Percentiles rank a stretch among this genome's conserved stretches.
Conservation (phyloP, 2,113 vertebrate species). For the Pyrgilauda ruficollis region DNA sequence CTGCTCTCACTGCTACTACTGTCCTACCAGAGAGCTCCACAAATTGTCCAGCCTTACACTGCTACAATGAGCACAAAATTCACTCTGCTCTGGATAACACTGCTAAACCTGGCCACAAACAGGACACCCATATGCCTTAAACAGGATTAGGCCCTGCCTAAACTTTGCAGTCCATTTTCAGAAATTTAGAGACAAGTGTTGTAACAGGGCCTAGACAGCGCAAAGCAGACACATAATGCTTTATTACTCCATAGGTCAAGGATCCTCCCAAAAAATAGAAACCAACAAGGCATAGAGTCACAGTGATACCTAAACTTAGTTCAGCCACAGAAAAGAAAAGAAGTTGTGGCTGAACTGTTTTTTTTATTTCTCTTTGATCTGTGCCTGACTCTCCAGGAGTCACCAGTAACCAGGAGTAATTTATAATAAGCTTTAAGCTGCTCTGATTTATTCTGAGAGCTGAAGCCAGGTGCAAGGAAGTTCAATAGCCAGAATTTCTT, state of each 20-base stretch:
- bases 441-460: constrained; percentile 23
- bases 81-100: background rate
- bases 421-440: constrained; percentile 16
- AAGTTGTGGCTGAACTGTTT: background rate
- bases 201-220: background rate
- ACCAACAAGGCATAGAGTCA: background rate
- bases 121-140: background rate
- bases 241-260: background rate
- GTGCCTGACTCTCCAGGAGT: background rate
- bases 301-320: background rate
- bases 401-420: background rate
- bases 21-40: background rate
- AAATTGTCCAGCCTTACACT: background rate
- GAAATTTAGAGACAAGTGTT: background rate
- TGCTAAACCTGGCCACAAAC: background rate
- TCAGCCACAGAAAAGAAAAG: background rate
- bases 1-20: background rate
- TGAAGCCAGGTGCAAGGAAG: constrained; percentile 20
- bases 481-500: constrained; percentile 4
- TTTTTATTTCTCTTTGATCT: constrained; percentile 11
- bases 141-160: background rate
- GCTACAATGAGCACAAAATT: background rate
- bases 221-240: background rate
- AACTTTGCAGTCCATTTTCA: background rate
- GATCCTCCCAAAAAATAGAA: background rate